These are phyloP conservation scores for Andricus grossulariae DNA, from an alignment of 1,140 invertebrate genomes.

Conservation along the genomic window DNA sequence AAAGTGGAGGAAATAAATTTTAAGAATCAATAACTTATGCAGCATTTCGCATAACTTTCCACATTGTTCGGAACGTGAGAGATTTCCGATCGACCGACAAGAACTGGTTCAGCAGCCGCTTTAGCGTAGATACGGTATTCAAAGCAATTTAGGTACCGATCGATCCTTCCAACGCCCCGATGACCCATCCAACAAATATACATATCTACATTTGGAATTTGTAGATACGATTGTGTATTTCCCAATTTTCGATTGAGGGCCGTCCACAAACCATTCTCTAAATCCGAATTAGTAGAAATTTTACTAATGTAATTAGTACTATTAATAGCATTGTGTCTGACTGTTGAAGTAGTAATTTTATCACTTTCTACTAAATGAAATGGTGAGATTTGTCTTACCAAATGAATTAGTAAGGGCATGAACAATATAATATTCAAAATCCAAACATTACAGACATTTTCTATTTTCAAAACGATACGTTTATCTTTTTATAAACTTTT, in stretches of 20 bases:
- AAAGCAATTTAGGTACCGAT: slow-evolving; percentile 40
- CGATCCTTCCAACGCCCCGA: slow-evolving; percentile 36
- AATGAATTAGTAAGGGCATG: too few species aligned
- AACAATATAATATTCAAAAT: too few species aligned
- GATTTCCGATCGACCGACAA: slow-evolving; percentile 26
- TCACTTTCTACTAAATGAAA: too few species aligned
- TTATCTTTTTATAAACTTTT: too few species aligned
- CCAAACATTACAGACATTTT: too few species aligned
- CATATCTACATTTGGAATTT: slow-evolving; percentile 44
- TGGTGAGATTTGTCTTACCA: too few species aligned
- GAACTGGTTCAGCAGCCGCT: slow-evolving; percentile 20
- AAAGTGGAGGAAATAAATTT: slow-evolving; percentile 11
- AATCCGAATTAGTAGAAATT: too few species aligned
- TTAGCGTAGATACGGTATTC: slow-evolving; percentile 27
- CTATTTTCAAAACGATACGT: too few species aligned
- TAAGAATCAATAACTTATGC: slow-evolving; percentile 31
- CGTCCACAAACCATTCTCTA: not conserved
- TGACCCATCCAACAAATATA: slow-evolving; percentile 52
- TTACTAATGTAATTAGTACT: too few species aligned
- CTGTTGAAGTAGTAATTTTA: too few species aligned
- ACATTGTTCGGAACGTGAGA: slow-evolving; percentile 29
- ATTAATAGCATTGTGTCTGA: too few species aligned
- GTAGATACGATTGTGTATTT: slow-evolving; percentile 42
- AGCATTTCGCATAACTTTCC: slow-evolving; percentile 28
- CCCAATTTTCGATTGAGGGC: slow-evolving; percentile 46